These are phyloP conservation scores for Catharus ustulatus DNA, from an alignment of 2,797 vertebrate genomes.

Conservation along the genomic window DNA sequence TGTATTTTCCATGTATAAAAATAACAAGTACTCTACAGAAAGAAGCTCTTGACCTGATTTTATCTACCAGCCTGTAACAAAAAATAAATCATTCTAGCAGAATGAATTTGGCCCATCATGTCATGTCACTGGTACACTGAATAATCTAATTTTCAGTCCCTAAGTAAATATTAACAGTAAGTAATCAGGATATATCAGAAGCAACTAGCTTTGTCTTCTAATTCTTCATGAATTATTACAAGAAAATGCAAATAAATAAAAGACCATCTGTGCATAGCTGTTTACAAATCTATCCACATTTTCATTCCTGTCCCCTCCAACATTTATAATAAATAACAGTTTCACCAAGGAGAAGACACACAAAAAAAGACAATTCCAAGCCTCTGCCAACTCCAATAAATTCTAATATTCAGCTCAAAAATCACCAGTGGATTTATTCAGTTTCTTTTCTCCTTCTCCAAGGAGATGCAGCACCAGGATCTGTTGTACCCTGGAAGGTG, in stretches of 20 bases:
- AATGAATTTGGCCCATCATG: neutral
- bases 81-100: slow-evolving; percentile 15
- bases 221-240: slow-evolving; percentile 28
- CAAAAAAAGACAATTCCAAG: neutral
- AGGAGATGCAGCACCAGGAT: neutral
- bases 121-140: neutral
- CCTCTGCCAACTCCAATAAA: neutral
- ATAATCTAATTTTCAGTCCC: slow-evolving; percentile 36
- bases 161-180: slow-evolving; percentile 20
- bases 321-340: neutral
- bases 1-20: neutral
- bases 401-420: neutral
- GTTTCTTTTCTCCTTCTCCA: neutral
- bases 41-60: slow-evolving; percentile 41
- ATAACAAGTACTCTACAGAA: neutral
- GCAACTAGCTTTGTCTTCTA: slow-evolving; percentile 15
- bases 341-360: neutral
- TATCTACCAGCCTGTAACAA: neutral
- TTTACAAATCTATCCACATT: neutral
- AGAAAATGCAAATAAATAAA: slow-evolving; percentile 38
- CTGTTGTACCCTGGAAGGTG: neutral
- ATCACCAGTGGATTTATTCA: neutral
- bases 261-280: neutral
- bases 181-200: neutral
- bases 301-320: neutral